Conservation (phyloP, 2,113 vertebrate genomes). For the Scartelaos histophorus region DNA sequence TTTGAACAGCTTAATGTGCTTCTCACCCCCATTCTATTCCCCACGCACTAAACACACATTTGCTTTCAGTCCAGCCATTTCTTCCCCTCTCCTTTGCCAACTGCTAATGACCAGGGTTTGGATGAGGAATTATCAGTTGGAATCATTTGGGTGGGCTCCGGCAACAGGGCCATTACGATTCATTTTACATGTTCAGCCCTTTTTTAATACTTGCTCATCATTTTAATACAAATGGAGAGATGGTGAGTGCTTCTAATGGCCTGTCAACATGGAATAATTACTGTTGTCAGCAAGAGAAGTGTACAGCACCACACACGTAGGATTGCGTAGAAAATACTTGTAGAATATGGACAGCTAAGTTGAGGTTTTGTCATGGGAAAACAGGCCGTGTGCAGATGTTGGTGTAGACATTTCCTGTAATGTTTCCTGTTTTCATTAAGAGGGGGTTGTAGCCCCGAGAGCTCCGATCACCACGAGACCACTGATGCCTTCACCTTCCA, state of each 20-base stretch:
- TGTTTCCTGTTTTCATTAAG: no score
- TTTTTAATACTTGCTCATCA: slow-evolving; percentile 19
- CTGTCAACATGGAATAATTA: slow-evolving; percentile 8
- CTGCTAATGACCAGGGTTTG: slow-evolving; percentile 43
- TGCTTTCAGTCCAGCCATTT: slow-evolving; percentile 9
- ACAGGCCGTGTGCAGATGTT: background rate
- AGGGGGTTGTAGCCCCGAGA: no score
- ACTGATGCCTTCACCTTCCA: no score
- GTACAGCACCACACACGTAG: background rate
- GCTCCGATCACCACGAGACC: no score
- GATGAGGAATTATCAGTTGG: slow-evolving; percentile 20
- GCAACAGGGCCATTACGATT: slow-evolving; percentile 27
- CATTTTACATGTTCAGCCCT: slow-evolving; percentile 18
- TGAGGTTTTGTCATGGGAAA: background rate
- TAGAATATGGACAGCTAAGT: background rate
- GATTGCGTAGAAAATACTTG: background rate
- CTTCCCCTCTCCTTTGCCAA: slow-evolving; percentile 17
- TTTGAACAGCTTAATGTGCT: slow-evolving; percentile 12
- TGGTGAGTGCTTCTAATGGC: slow-evolving; percentile 1
- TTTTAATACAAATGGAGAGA: slow-evolving; percentile 16
- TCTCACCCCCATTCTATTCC: background rate
- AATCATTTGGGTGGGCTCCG: slow-evolving; percentile 34
- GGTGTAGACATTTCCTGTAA: background rate
- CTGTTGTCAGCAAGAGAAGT: background rate
- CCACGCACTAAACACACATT: slow-evolving; percentile 8